Percentiles rank a stretch among this genome's conserved stretches.
Evolutionary conservation across 2,888 invertebrate genomes (phyloP).

Genomic region (Drosophila nr. perissopoda): DNA sequence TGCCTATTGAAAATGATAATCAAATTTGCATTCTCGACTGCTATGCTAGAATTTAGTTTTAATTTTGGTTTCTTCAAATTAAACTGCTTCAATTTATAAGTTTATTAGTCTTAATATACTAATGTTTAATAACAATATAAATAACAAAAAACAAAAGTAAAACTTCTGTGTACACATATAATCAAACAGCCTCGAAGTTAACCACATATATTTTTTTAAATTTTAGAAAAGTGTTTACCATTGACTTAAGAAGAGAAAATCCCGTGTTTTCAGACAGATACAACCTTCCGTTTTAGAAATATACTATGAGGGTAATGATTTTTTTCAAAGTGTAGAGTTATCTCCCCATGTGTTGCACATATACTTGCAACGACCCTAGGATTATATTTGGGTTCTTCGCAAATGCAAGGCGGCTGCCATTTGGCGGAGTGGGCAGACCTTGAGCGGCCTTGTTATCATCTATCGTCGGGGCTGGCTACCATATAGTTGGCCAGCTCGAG

Average conservation of each 20-base stretch:
- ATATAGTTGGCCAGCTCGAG: conserved; percentile 28
- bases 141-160: too few species aligned
- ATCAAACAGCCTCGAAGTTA: too few species aligned
- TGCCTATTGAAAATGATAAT: too few species aligned
- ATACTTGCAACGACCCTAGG: neutral
- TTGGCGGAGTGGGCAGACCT: conserved; percentile 22
- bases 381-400: neutral
- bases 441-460: conserved; percentile 44
- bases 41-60: neutral
- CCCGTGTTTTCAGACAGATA: accelerated
- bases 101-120: neutral
- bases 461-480: conserved; percentile 14
- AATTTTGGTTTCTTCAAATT: neutral
- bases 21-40: neutral
- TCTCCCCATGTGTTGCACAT: conserved; percentile 22
- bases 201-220: too few species aligned
- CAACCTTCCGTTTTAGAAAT: neutral
- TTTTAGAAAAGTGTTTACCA: too few species aligned
- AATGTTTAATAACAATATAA: neutral
- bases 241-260: too few species aligned
- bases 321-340: conserved; percentile 4
- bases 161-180: too few species aligned
- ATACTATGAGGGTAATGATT: neutral
- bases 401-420: neutral
- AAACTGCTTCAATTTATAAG: neutral